Conservation (phyloP, 2,888 invertebrate genomes). For the Morpho achilles region DNA sequence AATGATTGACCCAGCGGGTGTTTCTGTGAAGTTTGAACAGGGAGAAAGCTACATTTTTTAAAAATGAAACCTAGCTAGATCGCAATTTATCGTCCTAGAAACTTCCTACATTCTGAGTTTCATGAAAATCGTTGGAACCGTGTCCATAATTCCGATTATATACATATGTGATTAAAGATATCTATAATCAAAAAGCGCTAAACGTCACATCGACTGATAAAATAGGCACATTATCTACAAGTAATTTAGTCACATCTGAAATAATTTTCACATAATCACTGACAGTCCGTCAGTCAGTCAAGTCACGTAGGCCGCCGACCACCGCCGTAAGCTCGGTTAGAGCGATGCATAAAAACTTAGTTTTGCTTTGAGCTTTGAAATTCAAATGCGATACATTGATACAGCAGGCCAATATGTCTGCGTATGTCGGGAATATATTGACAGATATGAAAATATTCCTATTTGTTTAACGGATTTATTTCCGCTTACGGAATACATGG, state of each 20-base stretch:
- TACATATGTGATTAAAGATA: too few species aligned
- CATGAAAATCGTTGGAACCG: too few species aligned
- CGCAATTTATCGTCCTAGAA: too few species aligned
- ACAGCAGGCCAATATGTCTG: conserved; percentile 50
- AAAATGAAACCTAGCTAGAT: too few species aligned
- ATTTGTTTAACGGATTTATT: conserved; percentile 18
- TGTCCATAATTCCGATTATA: too few species aligned
- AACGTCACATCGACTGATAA: too few species aligned
- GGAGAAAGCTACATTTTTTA: too few species aligned
- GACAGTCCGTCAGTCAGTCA: conserved; percentile 54
- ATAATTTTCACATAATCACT: conserved; percentile 37
- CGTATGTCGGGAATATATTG: conserved; percentile 29
- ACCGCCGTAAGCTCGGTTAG: conserved; percentile 74
- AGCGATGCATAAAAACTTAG: conserved; percentile 75
- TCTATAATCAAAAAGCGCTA: too few species aligned
- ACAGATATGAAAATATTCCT: conserved; percentile 23
- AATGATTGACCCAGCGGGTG: too few species aligned
- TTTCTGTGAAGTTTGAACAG: too few species aligned
- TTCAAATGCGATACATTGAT: conserved; percentile 69
- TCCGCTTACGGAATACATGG: conserved; percentile 5
- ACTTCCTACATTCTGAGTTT: too few species aligned
- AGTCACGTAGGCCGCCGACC: conserved; percentile 62
- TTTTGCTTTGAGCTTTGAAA: conserved; percentile 72
- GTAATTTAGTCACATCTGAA: conserved; percentile 2
- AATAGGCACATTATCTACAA: too few species aligned